phyloP scores from a whole-genome alignment of 1,140 invertebrate species.

The Atta colombica region DNA sequence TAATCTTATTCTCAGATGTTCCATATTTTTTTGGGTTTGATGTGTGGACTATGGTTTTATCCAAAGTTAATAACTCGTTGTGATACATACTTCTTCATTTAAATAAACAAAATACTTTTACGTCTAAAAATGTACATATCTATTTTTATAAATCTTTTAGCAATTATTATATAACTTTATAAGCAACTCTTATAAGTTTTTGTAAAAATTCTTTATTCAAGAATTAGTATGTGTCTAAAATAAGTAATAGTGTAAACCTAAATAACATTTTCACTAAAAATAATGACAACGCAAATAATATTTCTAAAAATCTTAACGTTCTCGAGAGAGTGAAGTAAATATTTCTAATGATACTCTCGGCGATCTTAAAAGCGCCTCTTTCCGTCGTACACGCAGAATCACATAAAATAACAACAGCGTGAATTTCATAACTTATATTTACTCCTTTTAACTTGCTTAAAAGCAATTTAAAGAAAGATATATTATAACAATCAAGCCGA shows the following conservation, averaged over 20 bases:
- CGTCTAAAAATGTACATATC: not conserved
- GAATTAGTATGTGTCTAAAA: not conserved
- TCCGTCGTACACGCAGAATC: slow-evolving; percentile 12
- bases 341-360: slow-evolving; percentile 56
- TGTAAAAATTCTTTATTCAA: not conserved
- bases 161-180: slow-evolving; percentile 1
- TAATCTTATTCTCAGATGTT: slow-evolving; percentile 45
- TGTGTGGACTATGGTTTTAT: not conserved
- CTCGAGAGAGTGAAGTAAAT: slow-evolving; percentile 51
- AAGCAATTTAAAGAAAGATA: slow-evolving; percentile 55
- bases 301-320: slow-evolving; percentile 45
- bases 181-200: not conserved
- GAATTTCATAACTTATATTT: slow-evolving; percentile 52
- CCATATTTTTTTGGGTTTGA: slow-evolving; percentile 22
- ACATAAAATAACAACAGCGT: slow-evolving; percentile 46
- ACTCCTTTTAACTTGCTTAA: slow-evolving; percentile 49
- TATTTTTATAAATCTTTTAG: not conserved
- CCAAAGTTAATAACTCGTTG: not conserved
- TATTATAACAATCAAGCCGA: slow-evolving; percentile 8
- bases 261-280: slow-evolving; percentile 41
- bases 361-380: slow-evolving; percentile 49
- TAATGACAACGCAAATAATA: slow-evolving; percentile 54
- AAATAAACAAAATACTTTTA: not conserved
- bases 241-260: slow-evolving; percentile 3
- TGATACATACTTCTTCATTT: not conserved